Evolutionary conservation across 2,888 invertebrate species (phyloP).

Genomic region (Myathropa florea): DNA sequence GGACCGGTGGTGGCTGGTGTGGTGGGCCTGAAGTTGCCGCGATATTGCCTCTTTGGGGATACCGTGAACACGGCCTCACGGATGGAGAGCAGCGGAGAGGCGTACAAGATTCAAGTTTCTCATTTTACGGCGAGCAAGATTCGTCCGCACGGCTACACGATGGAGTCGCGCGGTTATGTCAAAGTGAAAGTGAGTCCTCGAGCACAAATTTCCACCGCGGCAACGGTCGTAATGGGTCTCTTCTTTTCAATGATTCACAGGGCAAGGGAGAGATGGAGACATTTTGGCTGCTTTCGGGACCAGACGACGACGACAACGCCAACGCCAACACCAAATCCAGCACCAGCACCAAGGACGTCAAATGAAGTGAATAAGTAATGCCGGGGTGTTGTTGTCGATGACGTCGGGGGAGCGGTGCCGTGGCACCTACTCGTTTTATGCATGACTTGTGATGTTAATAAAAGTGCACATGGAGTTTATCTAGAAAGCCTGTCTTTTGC

Average conservation of each 20-base stretch:
- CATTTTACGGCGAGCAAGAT: constrained; percentile 86
- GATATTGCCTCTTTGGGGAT: constrained; percentile 95
- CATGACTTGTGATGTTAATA: constrained; percentile 45
- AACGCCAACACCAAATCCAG: not conserved
- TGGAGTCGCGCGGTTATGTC: constrained; percentile 87
- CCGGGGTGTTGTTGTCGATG: not conserved
- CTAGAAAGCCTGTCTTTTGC: not conserved
- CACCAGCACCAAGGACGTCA: not conserved
- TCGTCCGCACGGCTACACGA: constrained; percentile 84
- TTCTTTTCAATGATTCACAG: constrained; percentile 78
- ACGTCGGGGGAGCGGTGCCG: not conserved
- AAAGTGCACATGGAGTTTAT: constrained; percentile 35
- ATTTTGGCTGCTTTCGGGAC: constrained; percentile 87
- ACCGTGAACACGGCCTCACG: constrained; percentile 95
- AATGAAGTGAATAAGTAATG: constrained; percentile 23
- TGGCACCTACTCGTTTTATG: constrained; percentile 17
- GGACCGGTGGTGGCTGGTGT: constrained; percentile 94
- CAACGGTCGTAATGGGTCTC: not conserved
- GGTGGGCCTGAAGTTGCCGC: constrained; percentile 90
- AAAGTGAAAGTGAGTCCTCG: constrained; percentile 86
- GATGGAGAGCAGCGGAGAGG: constrained; percentile 88
- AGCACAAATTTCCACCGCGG: not conserved
- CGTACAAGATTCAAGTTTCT: constrained; percentile 89
- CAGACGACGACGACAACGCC: constrained; percentile 75
- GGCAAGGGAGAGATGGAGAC: constrained; percentile 95